A percentile compares a stretch with the other conserved stretches of the same genome.
Evolutionary conservation across 2,113 vertebrate species (phyloP).

Genomic region (Toxotes chatareus): DNA sequence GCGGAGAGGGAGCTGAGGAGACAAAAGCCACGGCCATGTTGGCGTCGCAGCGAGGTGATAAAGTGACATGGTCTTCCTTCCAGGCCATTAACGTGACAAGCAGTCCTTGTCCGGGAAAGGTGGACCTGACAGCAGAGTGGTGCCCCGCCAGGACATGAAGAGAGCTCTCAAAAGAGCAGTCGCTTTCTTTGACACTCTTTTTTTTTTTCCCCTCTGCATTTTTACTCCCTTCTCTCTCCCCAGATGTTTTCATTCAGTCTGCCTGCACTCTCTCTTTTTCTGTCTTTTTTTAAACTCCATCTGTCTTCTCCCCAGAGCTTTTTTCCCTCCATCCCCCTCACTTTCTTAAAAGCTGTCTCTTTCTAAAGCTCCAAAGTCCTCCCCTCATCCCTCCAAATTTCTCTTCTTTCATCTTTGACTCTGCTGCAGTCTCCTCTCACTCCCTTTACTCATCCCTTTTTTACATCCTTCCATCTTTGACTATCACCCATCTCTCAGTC

Average conservation of each 20-base stretch:
- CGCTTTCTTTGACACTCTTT: constrained; percentile 47
- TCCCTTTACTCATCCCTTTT: constrained; percentile 1
- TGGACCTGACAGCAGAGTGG: constrained; percentile 67
- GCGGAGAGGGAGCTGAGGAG: constrained; percentile 64
- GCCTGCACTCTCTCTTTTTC: constrained; percentile 5
- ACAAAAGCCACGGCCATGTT: constrained; percentile 73
- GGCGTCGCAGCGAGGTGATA: constrained; percentile 63
- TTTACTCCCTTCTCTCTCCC: constrained; percentile 14
- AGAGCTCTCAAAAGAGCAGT: constrained; percentile 58
- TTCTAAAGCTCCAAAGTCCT: constrained; percentile 57
- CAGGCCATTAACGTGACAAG: constrained; percentile 77
- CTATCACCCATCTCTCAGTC: constrained; percentile 21
- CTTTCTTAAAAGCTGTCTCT: constrained; percentile 66
- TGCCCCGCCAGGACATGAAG: constrained; percentile 51
- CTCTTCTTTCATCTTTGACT: constrained; percentile 54
- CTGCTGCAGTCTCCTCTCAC: constrained; percentile 19
- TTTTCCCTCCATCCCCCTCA: constrained; percentile 50
- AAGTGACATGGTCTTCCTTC: constrained; percentile 75
- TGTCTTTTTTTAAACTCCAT: constrained; percentile 29
- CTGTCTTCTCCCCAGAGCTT: constrained; percentile 39
- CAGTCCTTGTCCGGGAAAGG: constrained; percentile 61
- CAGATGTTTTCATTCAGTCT: constrained; percentile 52
- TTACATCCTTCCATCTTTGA: constrained; percentile 21
- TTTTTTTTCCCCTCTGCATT: neutral
- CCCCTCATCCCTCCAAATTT: constrained; percentile 44